These are phyloP conservation scores for Venturia canescens DNA, from an alignment of 1,140 invertebrate species.

Conservation along the genomic window DNA sequence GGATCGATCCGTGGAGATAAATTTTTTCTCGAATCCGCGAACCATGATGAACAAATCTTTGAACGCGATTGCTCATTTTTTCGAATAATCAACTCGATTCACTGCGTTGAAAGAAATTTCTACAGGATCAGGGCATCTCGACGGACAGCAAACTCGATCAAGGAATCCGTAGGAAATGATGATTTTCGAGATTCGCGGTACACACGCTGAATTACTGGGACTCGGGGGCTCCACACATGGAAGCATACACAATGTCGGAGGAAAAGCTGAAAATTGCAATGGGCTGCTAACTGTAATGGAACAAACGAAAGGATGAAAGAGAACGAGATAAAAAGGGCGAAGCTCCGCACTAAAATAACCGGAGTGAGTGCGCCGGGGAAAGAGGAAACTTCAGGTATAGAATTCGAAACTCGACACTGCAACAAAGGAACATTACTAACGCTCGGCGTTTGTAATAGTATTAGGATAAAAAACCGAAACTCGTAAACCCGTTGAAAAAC, in stretches of 20 bases:
- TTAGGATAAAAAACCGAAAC: background rate
- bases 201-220: too few species aligned
- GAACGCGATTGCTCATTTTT: too few species aligned
- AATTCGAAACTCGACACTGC: background rate
- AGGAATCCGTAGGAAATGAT: background rate
- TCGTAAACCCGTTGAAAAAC: background rate
- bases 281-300: background rate
- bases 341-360: background rate
- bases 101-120: too few species aligned
- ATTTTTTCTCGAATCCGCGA: too few species aligned
- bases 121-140: too few species aligned
- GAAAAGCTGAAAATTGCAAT: background rate
- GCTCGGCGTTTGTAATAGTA: background rate
- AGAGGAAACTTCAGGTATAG: background rate
- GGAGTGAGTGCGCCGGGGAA: background rate
- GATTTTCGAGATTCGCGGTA: too few species aligned
- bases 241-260: background rate
- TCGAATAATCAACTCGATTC: too few species aligned
- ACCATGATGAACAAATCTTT: too few species aligned
- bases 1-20: too few species aligned
- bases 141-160: too few species aligned
- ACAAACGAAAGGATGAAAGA: background rate
- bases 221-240: background rate
- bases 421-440: background rate
- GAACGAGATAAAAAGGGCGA: background rate